phyloP scores from a whole-genome alignment of 2,888 invertebrate species.

The Coecobrya sp. region DNA sequence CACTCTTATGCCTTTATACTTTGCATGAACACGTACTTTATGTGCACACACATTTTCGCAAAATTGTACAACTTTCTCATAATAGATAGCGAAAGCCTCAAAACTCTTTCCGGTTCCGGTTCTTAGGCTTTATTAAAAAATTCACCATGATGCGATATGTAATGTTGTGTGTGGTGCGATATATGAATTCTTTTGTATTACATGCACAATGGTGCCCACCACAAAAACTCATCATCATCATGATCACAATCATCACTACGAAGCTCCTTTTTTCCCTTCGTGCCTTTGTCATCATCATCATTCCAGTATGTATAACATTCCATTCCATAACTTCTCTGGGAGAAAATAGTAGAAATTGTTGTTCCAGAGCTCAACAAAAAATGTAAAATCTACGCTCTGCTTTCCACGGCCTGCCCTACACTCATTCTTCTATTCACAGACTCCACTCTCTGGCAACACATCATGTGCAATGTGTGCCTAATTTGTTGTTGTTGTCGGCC shows the following conservation, averaged over 20 bases:
- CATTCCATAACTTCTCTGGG: background rate
- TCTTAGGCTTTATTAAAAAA: constrained; percentile 75
- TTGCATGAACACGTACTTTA: background rate
- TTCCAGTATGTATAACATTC: background rate
- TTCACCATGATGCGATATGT: constrained; percentile 31
- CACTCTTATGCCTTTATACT: background rate
- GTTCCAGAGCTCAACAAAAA: background rate
- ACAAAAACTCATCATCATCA: constrained; percentile 65
- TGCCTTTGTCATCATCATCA: constrained; percentile 29
- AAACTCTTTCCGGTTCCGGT: constrained; percentile 72
- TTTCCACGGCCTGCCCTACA: background rate
- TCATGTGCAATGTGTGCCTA: constrained; percentile 12
- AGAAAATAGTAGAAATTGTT: constrained; percentile 16
- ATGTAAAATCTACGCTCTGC: constrained; percentile 14
- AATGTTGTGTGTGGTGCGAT: constrained; percentile 10
- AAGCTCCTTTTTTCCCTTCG: background rate
- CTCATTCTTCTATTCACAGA: constrained; percentile 12
- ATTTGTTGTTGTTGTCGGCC: constrained; percentile 33
- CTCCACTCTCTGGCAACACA: background rate
- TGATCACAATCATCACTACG: background rate
- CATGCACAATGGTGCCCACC: constrained; percentile 18
- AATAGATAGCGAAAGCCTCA: constrained; percentile 54
- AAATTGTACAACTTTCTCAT: constrained; percentile 62
- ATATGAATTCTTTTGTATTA: constrained; percentile 39
- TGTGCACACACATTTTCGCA: constrained; percentile 27